phyloP scores from a whole-genome alignment of 2,888 invertebrate species.

The Baccha elongata region DNA sequence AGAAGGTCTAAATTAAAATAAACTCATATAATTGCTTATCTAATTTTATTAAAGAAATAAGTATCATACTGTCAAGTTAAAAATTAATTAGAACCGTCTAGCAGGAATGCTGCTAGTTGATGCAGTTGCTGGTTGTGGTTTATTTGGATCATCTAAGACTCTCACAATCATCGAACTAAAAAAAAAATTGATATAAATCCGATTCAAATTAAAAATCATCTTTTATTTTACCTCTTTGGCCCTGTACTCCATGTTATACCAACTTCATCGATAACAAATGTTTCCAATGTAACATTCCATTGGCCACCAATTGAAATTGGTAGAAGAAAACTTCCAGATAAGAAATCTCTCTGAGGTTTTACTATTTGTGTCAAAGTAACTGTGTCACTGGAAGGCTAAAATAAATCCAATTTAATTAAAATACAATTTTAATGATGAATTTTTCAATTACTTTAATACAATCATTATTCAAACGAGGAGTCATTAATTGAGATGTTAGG shows the following conservation, averaged over 20 bases:
- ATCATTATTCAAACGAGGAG: constrained; percentile 78
- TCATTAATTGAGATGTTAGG: constrained; percentile 86
- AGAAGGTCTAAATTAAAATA: too few relatives aligned
- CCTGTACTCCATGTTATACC: constrained; percentile 96
- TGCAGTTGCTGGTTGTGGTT: constrained; percentile 76
- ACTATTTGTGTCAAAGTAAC: constrained; percentile 90
- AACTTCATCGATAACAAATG: constrained; percentile 92
- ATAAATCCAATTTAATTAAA: not conserved
- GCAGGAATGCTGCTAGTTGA: constrained; percentile 74
- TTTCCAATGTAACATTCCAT: constrained; percentile 91
- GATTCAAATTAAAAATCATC: not conserved
- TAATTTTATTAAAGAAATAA: too few relatives aligned
- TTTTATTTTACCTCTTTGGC: constrained; percentile 86
- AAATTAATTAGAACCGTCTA: constrained; percentile 66
- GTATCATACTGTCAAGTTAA: too few relatives aligned
- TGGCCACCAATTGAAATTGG: constrained; percentile 85
- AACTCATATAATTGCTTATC: too few relatives aligned
- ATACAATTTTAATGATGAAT: not conserved
- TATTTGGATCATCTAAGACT: constrained; percentile 81
- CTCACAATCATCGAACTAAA: constrained; percentile 80
- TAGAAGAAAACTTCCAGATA: constrained; percentile 95
- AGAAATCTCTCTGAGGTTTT: constrained; percentile 95
- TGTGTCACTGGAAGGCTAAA: constrained; percentile 77
- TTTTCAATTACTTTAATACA: constrained; percentile 72
- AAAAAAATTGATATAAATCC: not conserved